These are phyloP conservation scores for Agrenia bidenticulata DNA, from an alignment of 2,888 invertebrate species.

Conservation along the genomic window DNA sequence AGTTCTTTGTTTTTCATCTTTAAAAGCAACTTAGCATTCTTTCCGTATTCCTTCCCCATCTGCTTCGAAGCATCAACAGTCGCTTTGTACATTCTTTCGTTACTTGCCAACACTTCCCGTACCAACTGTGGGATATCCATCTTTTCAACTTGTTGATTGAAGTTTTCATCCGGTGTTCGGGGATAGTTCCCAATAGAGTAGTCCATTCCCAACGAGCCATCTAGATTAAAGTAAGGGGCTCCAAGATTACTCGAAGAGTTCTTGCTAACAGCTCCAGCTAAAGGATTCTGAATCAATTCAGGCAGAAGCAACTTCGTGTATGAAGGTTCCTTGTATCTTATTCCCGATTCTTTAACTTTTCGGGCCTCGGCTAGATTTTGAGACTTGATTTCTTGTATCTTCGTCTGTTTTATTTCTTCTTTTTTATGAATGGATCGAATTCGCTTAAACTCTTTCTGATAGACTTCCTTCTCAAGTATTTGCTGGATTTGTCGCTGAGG, in stretches of 20 bases:
- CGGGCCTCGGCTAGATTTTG: slow-evolving; percentile 12
- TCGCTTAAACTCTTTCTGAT: slow-evolving; percentile 32
- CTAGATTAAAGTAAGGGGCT: slow-evolving; percentile 29
- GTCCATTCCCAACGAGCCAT: slow-evolving; percentile 21
- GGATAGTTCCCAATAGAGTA: slow-evolving; percentile 10
- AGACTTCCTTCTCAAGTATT: slow-evolving; percentile 36
- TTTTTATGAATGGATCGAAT: slow-evolving; percentile 18
- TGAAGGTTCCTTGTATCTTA: slow-evolving; percentile 24
- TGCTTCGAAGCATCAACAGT: slow-evolving; percentile 32
- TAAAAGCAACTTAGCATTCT: slow-evolving; percentile 13
- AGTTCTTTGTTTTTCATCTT: slow-evolving; percentile 1
- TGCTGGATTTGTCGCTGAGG: slow-evolving; percentile 34
- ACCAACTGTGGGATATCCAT: slow-evolving; percentile 36
- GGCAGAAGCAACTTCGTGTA: slow-evolving; percentile 31
- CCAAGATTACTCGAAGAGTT: slow-evolving; percentile 19
- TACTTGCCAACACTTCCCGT: slow-evolving; percentile 37
- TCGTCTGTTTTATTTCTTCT: slow-evolving; percentile 17
- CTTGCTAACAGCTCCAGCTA: slow-evolving; percentile 17
- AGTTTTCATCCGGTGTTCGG: slow-evolving; percentile 14
- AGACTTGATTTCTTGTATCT: slow-evolving; percentile 14
- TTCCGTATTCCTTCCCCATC: slow-evolving; percentile 27
- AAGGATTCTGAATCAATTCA: slow-evolving; percentile 28
- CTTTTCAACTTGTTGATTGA: slow-evolving; percentile 17
- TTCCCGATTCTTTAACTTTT: slow-evolving; percentile 8
- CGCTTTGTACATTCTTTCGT: slow-evolving; percentile 36